phyloP scores from a whole-genome alignment of 2,113 vertebrate genomes.

The Mus musculus region GRCm39 chr5:48561001-48561500 shows the following conservation, averaged over 20 bases:
- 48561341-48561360: not conserved
- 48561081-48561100: not conserved
- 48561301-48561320: not conserved
- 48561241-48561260: not conserved
- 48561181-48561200: not conserved
- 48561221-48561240: not conserved
- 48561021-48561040: too few species aligned
- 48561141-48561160: not conserved
- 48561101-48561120: not conserved
- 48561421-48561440: not conserved
- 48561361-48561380: not conserved
- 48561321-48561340: not conserved
- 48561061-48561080: too few species aligned
- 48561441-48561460: not conserved
- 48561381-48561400: too few species aligned
- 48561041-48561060: too few species aligned
- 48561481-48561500: not conserved
- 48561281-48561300: not conserved
- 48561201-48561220: not conserved
- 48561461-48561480: not conserved
- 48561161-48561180: not conserved
- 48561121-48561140: not conserved
- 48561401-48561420: not conserved
- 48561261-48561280: not conserved
- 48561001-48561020: too few species aligned